These are phyloP conservation scores for Prunella strophiata DNA, from an alignment of 2,797 vertebrate species.

Conservation along the genomic window DNA sequence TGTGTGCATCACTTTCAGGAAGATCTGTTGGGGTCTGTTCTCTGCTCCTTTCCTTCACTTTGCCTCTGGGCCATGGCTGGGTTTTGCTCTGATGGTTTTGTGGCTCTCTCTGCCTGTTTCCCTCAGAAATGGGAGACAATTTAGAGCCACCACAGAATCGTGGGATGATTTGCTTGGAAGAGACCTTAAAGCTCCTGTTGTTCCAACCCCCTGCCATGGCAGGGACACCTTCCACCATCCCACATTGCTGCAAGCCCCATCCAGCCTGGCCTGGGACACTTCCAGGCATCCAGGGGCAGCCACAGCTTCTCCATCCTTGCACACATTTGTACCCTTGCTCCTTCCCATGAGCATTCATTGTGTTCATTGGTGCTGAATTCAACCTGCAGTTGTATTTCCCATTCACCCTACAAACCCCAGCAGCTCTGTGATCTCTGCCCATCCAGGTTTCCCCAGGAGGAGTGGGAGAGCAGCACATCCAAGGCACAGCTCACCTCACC, in stretches of 20 bases:
- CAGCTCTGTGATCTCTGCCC: background rate
- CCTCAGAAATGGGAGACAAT: background rate
- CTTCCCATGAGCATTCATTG: background rate
- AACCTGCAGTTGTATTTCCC: background rate
- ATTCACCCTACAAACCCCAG: background rate
- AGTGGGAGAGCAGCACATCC: rapidly evolving
- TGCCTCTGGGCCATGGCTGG: background rate
- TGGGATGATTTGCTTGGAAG: background rate
- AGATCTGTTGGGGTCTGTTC: background rate
- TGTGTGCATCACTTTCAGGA: background rate
- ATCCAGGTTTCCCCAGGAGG: background rate
- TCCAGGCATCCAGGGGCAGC: background rate
- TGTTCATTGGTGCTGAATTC: background rate
- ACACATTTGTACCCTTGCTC: background rate
- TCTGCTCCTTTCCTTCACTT: background rate
- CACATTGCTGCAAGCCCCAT: background rate
- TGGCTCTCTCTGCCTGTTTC: background rate
- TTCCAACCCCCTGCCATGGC: background rate
- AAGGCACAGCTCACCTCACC: background rate
- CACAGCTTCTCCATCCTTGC: background rate
- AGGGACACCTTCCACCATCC: background rate
- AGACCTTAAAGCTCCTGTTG: background rate
- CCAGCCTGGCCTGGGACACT: background rate
- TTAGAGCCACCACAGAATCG: background rate
- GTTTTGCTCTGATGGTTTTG: background rate